phyloP scores from a whole-genome alignment of 2,113 vertebrate species.

The Protobothrops mucrosquamatus region DNA sequence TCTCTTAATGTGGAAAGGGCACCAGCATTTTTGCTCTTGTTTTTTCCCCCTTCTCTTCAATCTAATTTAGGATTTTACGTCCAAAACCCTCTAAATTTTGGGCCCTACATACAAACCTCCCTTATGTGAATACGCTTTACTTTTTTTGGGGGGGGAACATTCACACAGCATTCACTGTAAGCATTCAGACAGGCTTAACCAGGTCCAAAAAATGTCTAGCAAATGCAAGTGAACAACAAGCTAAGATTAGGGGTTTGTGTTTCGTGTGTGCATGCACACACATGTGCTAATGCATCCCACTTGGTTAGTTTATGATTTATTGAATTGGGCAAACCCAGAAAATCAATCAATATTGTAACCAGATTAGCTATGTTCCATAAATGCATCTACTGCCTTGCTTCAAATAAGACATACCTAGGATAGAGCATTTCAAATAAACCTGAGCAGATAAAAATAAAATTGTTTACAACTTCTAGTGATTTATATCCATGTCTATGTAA shows the following conservation, averaged over 20 bases:
- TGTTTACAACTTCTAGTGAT: background rate
- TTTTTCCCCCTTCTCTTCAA: background rate
- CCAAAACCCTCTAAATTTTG: background rate
- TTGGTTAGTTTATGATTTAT: background rate
- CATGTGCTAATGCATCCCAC: background rate
- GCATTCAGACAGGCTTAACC: background rate
- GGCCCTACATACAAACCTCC: background rate
- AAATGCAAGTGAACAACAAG: background rate
- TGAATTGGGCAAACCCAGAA: background rate
- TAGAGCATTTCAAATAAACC: background rate
- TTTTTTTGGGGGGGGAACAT: background rate
- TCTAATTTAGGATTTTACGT: background rate
- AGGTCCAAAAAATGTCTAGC: background rate
- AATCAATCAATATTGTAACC: background rate
- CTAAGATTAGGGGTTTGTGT: background rate
- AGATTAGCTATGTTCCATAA: background rate
- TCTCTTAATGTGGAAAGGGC: background rate
- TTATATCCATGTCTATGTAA: background rate
- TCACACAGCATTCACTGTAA: background rate
- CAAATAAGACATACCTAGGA: background rate
- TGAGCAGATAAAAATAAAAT: background rate
- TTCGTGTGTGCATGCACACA: background rate
- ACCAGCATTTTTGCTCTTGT: background rate
- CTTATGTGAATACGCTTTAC: background rate
- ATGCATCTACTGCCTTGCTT: background rate